These are phyloP conservation scores for Bubalus kerabau DNA, from an alignment of 2,113 vertebrate species.

Conservation along the genomic window DNA sequence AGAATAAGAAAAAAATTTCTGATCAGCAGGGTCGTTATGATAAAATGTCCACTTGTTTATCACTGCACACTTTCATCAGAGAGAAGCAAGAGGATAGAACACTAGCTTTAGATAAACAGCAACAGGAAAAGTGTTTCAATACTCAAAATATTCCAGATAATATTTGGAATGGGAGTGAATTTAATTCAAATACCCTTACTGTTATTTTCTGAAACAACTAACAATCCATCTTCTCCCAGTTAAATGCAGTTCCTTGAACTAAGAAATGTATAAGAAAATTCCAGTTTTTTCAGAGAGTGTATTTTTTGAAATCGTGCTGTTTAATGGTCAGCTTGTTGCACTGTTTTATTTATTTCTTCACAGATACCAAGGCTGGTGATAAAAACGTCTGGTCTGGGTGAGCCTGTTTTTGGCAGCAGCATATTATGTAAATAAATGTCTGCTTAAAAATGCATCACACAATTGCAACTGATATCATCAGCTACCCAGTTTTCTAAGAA, in stretches of 20 bases:
- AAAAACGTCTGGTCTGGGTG: not conserved
- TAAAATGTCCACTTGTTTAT: too few relatives aligned
- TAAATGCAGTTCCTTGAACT: not conserved
- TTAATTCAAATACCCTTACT: not conserved
- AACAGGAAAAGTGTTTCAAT: not conserved
- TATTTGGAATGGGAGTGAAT: not conserved
- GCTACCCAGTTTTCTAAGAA: not conserved
- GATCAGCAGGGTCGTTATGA: accelerated
- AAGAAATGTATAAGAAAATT: not conserved
- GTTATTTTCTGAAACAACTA: not conserved
- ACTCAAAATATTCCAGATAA: not conserved
- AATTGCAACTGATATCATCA: not conserved
- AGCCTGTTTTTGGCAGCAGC: not conserved
- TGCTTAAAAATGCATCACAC: not conserved
- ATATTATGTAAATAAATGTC: not conserved
- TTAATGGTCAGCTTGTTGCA: accelerated
- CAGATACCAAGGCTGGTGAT: not conserved
- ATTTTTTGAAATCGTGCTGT: not conserved
- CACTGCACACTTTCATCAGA: not conserved
- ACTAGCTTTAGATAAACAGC: not conserved
- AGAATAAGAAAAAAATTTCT: not conserved
- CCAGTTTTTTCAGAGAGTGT: not conserved
- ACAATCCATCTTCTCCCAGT: not conserved
- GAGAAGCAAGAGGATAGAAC: not conserved
- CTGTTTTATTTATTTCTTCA: not conserved